Evolutionary conservation across 2,113 vertebrate species (phyloP).

Genomic region (Eurypyga helias): DNA sequence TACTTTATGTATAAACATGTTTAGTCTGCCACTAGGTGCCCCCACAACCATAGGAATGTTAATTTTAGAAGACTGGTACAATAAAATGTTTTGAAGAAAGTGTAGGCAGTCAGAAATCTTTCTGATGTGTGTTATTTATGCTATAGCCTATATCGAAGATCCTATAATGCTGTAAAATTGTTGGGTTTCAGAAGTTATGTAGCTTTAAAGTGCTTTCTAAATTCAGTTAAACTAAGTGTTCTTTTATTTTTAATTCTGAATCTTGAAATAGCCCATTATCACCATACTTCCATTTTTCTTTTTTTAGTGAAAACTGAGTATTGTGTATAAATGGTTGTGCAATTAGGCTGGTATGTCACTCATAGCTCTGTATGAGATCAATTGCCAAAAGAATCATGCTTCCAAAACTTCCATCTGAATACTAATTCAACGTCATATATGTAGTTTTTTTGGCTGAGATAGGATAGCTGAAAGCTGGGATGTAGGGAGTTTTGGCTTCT

Average conservation of each 20-base stretch:
- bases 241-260: not conserved
- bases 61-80: not conserved
- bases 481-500: not conserved
- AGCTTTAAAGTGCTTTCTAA: constrained; percentile 25
- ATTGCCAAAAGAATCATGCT: not conserved
- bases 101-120: not conserved
- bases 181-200: not conserved
- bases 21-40: constrained; percentile 69
- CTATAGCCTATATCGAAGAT: not conserved
- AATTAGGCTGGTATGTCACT: not conserved
- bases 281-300: not conserved
- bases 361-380: not conserved
- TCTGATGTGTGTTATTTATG: constrained; percentile 2
- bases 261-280: constrained; percentile 12
- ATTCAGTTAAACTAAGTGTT: not conserved
- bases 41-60: constrained; percentile 12
- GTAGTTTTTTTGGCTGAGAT: not conserved
- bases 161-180: not conserved
- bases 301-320: not conserved
- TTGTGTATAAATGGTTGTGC: not conserved
- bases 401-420: not conserved
- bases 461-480: not conserved
- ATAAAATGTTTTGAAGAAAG: not conserved
- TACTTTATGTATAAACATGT: not conserved
- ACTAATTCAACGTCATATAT: not conserved